Percentiles rank a stretch among this genome's conserved stretches.
Conservation (phyloP, 2,888 invertebrate species). For the Drosophila nr. medialis region DNA sequence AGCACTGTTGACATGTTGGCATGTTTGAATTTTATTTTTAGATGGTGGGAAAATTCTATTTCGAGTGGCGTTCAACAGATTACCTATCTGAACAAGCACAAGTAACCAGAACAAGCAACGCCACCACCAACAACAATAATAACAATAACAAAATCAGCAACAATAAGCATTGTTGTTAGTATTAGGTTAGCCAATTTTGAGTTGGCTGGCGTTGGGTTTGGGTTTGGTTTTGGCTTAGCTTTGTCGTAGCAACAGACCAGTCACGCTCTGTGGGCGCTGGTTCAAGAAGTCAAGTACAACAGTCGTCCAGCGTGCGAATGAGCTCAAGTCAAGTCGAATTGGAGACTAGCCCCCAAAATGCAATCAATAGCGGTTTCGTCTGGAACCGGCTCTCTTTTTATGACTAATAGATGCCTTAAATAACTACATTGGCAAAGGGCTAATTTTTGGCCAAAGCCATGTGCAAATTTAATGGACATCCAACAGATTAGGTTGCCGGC, state of each 20-base stretch:
- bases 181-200: conserved; percentile 63
- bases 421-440: conserved; percentile 60
- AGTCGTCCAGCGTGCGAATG: conserved; percentile 73
- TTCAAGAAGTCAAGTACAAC: conserved; percentile 80
- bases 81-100: conserved; percentile 72
- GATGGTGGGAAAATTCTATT: conserved; percentile 77
- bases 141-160: conserved; percentile 20
- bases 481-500: conserved; percentile 63
- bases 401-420: conserved; percentile 77
- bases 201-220: conserved; percentile 40
- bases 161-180: conserved; percentile 62
- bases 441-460: conserved; percentile 65
- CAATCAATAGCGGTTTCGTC: conserved; percentile 29
- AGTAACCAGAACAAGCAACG: conserved; percentile 59
- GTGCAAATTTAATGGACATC: conserved; percentile 69
- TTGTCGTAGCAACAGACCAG: conserved; percentile 53
- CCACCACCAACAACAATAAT: conserved; percentile 24
- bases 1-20: conserved; percentile 34
- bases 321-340: conserved; percentile 20
- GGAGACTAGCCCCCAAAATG: conserved; percentile 39
- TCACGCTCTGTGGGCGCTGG: conserved; percentile 79
- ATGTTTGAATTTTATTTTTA: conserved; percentile 65
- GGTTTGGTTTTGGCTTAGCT: conserved; percentile 31
- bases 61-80: conserved; percentile 69
- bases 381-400: conserved; percentile 53